Conservation (phyloP, 2,888 invertebrate species). For the Tetanocera ferruginea region DNA sequence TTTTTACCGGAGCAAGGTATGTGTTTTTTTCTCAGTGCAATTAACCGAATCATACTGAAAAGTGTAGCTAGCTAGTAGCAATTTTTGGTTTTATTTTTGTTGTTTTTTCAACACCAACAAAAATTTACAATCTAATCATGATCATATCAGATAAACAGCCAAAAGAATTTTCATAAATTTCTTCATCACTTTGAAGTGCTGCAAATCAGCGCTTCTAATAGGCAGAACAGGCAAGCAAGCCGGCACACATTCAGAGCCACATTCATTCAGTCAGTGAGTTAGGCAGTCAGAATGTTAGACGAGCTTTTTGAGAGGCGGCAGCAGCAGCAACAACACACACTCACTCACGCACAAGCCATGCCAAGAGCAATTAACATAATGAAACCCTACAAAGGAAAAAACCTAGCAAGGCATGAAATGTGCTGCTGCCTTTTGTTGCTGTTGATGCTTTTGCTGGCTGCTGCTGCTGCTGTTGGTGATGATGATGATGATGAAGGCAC, state of each 20-base stretch:
- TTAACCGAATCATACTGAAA: neutral
- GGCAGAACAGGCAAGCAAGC: neutral
- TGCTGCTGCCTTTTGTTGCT: neutral
- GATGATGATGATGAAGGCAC: too few relatives aligned
- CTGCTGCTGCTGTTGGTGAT: too few relatives aligned
- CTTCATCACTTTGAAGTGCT: constrained; percentile 1
- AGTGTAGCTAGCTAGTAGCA: neutral
- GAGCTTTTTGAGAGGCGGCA: too few relatives aligned
- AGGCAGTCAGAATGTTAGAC: too few relatives aligned
- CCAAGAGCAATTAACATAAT: constrained; percentile 33
- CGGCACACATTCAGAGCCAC: too few relatives aligned
- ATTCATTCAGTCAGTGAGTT: too few relatives aligned
- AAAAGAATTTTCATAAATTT: constrained; percentile 18
- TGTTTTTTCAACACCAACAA: neutral
- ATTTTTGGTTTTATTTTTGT: neutral
- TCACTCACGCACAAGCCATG: constrained; percentile 15
- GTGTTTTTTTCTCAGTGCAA: too few relatives aligned
- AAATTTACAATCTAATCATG: neutral
- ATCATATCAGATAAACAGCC: constrained; percentile 10
- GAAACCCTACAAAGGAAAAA: constrained; percentile 3
- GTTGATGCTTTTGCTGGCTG: too few relatives aligned
- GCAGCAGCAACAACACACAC: too few relatives aligned
- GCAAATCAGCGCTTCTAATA: neutral
- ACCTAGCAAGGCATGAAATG: constrained; percentile 11
- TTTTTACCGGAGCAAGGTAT: too few relatives aligned